Base-by-base conservation (phyloP, 2,113 vertebrate species). In the Morone saxatilis region DNA sequence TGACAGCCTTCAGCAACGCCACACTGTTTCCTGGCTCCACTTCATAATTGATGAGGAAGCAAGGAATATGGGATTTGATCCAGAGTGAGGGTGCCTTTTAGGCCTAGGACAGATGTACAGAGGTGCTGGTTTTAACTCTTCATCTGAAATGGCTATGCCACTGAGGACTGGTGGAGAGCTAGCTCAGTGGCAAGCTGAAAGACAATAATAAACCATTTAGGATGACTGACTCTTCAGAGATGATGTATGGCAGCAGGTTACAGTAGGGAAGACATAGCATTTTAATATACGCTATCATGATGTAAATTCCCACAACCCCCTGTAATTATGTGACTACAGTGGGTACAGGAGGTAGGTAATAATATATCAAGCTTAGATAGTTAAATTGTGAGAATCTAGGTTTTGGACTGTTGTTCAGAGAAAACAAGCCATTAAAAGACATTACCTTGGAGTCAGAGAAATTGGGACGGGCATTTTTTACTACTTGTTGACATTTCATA, bases 11-110 rank as follows among this genome's bases (percentile, higher is more conserved):
- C 80, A 78, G 88, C 70, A 70, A 81, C 53, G 71, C 88, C 66
- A 63, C 86, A 54, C 69, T 73, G 85, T 88, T 93, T 92, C 86
- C 91, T 88, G 92, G 84, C 89, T 81, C 50, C 45, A 10, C 94
- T 93, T 86, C 80, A 94, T 93, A 89, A 93, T 90, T 93, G 79
- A 94, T 94, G 91, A 88, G 62, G 78, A 90, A 72, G 62, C 50
- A 48, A 81, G 75, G 74, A 89, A 89, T 83, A 75, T 75, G 86
- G 89, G 91, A 88, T 91, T 85, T 88, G 88, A 92, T 92, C 88
- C 67, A 88, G 84, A 85, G 60, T 75, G 71, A 82, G 20, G 60
- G 47, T 53, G 68, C 72, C 68, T 88, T 82, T 83, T 68, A 76
- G 56, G 78, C 76, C 38, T 1, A 17, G 54, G 61, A 83, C 80